Evolutionary conservation across 2,113 vertebrate genomes (phyloP).

Genomic region (Gymnocephalus cernua): DNA sequence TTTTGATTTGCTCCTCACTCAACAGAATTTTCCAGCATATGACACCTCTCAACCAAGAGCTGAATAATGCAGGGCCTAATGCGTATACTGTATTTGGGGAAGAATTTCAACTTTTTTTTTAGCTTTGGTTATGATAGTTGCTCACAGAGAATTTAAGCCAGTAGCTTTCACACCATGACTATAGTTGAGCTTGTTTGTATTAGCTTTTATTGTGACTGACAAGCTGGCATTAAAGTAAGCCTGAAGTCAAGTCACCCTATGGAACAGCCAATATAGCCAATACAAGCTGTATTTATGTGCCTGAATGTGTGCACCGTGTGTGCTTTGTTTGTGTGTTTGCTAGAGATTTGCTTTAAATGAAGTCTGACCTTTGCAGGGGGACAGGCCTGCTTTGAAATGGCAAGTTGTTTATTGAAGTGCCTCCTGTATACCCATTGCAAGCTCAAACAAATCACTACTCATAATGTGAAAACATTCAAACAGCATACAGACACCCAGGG

Average conservation of each 20-base stretch:
- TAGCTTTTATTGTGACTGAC: constrained; percentile 63
- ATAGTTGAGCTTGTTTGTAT: constrained; percentile 51
- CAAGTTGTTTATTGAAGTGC: constrained; percentile 77
- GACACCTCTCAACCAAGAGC: constrained; percentile 5
- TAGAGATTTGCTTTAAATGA: constrained; percentile 77
- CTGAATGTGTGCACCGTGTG: neutral
- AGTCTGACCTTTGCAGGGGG: constrained; percentile 74
- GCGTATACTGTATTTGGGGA: neutral
- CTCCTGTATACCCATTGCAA: constrained; percentile 41
- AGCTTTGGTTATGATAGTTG: constrained; percentile 20
- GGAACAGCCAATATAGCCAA: constrained; percentile 52
- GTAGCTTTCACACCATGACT: constrained; percentile 17
- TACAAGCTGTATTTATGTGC: constrained; percentile 43
- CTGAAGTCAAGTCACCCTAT: constrained; percentile 40
- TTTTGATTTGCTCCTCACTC: constrained; percentile 43
- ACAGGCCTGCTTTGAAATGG: constrained; percentile 73
- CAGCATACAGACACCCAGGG: constrained; percentile 29
- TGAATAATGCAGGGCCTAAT: constrained; percentile 26
- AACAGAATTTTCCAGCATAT: constrained; percentile 1
- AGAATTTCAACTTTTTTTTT: constrained; percentile 18
- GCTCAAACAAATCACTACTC: constrained; percentile 69
- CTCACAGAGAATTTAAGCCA: constrained; percentile 23
- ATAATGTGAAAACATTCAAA: constrained; percentile 70
- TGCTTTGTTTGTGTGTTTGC: constrained; percentile 69
- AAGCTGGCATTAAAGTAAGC: constrained; percentile 55